Base-by-base conservation (phyloP, 2,113 vertebrate genomes). In the Pundamilia nyererei region DNA sequence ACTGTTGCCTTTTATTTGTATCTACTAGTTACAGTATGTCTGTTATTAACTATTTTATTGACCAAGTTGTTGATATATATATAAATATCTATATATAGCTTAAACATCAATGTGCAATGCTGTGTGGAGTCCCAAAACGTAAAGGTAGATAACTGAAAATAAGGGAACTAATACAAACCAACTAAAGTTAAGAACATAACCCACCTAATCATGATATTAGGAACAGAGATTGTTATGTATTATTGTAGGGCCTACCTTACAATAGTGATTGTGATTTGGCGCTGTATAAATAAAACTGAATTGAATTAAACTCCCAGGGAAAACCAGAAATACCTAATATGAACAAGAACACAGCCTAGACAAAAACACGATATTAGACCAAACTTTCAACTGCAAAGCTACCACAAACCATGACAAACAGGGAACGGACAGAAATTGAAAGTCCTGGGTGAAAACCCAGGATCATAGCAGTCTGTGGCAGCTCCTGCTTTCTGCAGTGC, bases 201-300 rank as follows among this genome's bases (percentile, higher is more conserved):
- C 6, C 31, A 65, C 17, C 60, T n/a, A 38, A 65, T 65, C 10
- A 38, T 38, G 17, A 38, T 38, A 38, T 65, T 65, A n/a, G 60
- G 60, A 65, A 65, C 19, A 35, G 31, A 65, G 60, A 35, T 35
- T 62, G 58, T 62, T n/a, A 35, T 62, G 58, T 62, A 62, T 62
- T 62, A 62, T 62, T 35, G 17, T 35, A 62, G 31, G 2, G 2
- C 11, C 3, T 2, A 11, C 31, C 31, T 35, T 62, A 62, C 17
- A 62, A 19, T 35, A n/a, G 31, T 35, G 9, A 1, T 62, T 62
- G 58, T 35, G 58, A 35, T 62, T 62, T 62, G 58, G 58, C 6
- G 17, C 58, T 11, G 31, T 62, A 62, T 62, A n/a, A 62, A 62
- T 62, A 62, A 1, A 62, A n/a, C 17, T 62, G 58, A 62, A 62